Percentiles rank a stretch among this genome's conserved stretches.
These are phyloP conservation scores for Elgonia sp. DNA, from an alignment of 2,888 invertebrate species.

Conservation along the genomic window DNA sequence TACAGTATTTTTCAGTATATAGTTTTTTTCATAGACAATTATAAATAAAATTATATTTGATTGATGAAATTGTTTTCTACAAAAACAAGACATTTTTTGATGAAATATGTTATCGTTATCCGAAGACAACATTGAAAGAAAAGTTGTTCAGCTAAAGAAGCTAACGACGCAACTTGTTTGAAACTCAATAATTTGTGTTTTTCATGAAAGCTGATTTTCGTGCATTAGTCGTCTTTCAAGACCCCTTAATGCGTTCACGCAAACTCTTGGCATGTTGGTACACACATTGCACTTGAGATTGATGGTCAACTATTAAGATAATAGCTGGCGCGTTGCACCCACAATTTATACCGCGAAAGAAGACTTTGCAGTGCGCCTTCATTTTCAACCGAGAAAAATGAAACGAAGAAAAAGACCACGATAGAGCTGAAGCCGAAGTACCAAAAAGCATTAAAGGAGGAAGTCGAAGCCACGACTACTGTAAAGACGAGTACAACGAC, in stretches of 20 bases:
- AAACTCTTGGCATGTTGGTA: slow-evolving; percentile 44
- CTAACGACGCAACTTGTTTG: slow-evolving; percentile 51
- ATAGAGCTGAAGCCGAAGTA: slow-evolving; percentile 83
- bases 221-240: slow-evolving; percentile 45
- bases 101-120: slow-evolving; percentile 28
- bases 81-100: neutral
- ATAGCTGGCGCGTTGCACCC: slow-evolving; percentile 39
- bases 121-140: slow-evolving; percentile 40
- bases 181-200: slow-evolving; percentile 54
- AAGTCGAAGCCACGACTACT: slow-evolving; percentile 86
- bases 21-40: too few relatives aligned
- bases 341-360: slow-evolving; percentile 51
- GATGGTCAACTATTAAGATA: slow-evolving; percentile 51
- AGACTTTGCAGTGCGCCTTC: slow-evolving; percentile 21
- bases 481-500: neutral
- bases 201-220: slow-evolving; percentile 58
- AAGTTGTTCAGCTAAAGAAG: slow-evolving; percentile 38
- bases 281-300: slow-evolving; percentile 39
- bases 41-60: too few relatives aligned
- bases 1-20: too few relatives aligned
- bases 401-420: slow-evolving; percentile 81
- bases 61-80: neutral
- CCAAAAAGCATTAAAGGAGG: slow-evolving; percentile 81
- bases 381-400: slow-evolving; percentile 15
- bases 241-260: slow-evolving; percentile 47